phyloP scores from a whole-genome alignment of 2,113 vertebrate genomes.

The Catharus fuscescens region DNA sequence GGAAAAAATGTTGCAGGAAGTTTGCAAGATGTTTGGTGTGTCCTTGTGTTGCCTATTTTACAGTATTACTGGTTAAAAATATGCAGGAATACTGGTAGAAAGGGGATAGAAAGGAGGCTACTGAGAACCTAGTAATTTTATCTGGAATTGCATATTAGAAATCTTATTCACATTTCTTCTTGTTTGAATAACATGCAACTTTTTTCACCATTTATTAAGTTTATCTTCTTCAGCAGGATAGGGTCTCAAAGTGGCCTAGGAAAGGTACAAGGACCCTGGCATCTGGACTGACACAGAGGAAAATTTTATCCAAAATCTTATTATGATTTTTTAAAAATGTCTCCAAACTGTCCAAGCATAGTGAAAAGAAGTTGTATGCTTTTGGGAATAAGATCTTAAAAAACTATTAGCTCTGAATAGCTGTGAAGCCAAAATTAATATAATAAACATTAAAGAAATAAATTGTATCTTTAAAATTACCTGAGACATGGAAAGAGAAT shows the following conservation, averaged over 20 bases:
- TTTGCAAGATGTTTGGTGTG: not conserved
- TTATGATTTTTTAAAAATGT: not conserved
- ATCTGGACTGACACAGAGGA: not conserved
- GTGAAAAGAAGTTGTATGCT: not conserved
- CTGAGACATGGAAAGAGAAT: not conserved
- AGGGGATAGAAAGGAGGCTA: not conserved
- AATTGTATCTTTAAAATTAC: not conserved
- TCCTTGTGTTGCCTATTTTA: not conserved
- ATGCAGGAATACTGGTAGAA: not conserved
- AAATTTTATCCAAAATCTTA: not conserved
- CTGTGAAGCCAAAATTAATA: not conserved
- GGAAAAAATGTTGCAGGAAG: not conserved
- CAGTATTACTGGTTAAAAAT: not conserved
- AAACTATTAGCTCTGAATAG: not conserved
- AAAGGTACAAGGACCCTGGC: not conserved
- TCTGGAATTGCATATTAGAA: not conserved
- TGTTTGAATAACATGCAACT: not conserved
- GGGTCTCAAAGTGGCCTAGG: not conserved
- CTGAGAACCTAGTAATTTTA: not conserved
- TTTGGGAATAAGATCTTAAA: not conserved
- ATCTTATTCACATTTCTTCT: not conserved
- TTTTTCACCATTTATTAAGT: not conserved
- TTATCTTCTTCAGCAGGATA: not conserved
- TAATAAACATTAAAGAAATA: not conserved
- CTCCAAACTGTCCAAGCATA: not conserved